phyloP scores from a whole-genome alignment of 1,140 invertebrate species.

The Batillaria attramentaria region DNA sequence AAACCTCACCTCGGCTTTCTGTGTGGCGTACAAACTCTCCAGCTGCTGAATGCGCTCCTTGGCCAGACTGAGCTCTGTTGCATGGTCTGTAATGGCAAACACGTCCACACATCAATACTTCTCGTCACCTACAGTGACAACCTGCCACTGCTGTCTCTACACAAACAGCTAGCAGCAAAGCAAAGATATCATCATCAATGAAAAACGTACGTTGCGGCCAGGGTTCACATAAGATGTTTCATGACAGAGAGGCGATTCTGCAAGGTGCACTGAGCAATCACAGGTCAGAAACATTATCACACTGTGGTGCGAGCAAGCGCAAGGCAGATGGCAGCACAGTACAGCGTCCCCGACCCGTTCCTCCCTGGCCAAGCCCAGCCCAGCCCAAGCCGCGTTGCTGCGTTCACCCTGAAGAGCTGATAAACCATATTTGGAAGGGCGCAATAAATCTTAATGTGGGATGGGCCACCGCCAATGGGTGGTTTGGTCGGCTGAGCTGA shows the following conservation, averaged over 20 bases:
- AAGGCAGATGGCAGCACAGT: background rate
- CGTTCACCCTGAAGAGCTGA: slow-evolving; percentile 17
- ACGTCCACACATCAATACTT: too few species aligned
- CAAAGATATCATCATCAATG: too few species aligned
- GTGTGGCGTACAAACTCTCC: slow-evolving; percentile 46
- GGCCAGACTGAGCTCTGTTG: slow-evolving; percentile 63
- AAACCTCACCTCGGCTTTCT: slow-evolving; percentile 62
- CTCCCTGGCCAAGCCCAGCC: background rate
- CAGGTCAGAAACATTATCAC: too few species aligned
- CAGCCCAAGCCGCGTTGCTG: background rate
- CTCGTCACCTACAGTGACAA: too few species aligned
- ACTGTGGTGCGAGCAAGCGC: background rate
- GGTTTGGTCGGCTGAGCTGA: background rate
- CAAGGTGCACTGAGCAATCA: too few species aligned
- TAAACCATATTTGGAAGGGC: slow-evolving; percentile 40
- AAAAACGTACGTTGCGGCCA: too few species aligned
- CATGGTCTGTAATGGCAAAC: slow-evolving; percentile 61
- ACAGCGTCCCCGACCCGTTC: background rate
- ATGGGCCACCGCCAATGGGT: background rate
- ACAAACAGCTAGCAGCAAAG: too few species aligned
- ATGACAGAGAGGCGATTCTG: too few species aligned
- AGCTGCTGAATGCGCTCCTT: slow-evolving; percentile 62
- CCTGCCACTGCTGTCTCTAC: too few species aligned
- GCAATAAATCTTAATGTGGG: too few species aligned
- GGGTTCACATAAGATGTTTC: too few species aligned